These are phyloP conservation scores for Drosophila prolongata DNA, from an alignment of 2,888 invertebrate species.

Conservation along the genomic window DNA sequence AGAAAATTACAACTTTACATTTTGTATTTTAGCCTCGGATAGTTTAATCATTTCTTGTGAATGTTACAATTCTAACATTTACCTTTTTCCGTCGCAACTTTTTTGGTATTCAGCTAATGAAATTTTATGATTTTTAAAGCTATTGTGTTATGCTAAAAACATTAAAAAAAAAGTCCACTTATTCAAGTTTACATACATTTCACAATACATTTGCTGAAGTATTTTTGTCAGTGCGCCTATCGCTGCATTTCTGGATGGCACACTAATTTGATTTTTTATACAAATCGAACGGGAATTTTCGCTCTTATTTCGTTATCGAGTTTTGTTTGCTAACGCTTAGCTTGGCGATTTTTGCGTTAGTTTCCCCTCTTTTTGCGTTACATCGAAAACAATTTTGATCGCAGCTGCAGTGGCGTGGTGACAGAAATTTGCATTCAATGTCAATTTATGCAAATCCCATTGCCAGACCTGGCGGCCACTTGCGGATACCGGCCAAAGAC, in stretches of 20 bases:
- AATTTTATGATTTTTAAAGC: too few relatives aligned
- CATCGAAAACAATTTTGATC: slow-evolving; percentile 62
- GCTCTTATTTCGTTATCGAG: slow-evolving; percentile 75
- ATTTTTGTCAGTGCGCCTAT: slow-evolving; percentile 4
- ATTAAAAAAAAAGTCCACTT: too few relatives aligned
- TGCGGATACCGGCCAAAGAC: slow-evolving; percentile 29
- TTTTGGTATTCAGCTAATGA: too few relatives aligned
- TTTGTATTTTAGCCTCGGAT: too few relatives aligned
- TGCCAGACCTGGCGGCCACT: slow-evolving; percentile 45
- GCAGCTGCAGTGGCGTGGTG: slow-evolving; percentile 47
- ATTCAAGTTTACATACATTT: too few relatives aligned
- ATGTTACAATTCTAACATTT: too few relatives aligned
- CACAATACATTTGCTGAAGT: neutral
- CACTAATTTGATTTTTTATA: slow-evolving; percentile 74
- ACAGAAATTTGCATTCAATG: slow-evolving; percentile 80
- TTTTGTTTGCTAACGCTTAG: slow-evolving; percentile 78
- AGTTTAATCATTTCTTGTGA: too few relatives aligned
- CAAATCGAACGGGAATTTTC: slow-evolving; percentile 60
- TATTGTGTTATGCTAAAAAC: too few relatives aligned
- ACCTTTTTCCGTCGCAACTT: too few relatives aligned
- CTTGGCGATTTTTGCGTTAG: slow-evolving; percentile 52
- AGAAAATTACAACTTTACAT: too few relatives aligned
- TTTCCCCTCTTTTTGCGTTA: slow-evolving; percentile 32
- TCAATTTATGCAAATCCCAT: slow-evolving; percentile 82
- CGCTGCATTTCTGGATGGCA: slow-evolving; percentile 41